Base-by-base conservation (phyloP, 2,888 invertebrate species). In the Polyommatus icarus region DNA sequence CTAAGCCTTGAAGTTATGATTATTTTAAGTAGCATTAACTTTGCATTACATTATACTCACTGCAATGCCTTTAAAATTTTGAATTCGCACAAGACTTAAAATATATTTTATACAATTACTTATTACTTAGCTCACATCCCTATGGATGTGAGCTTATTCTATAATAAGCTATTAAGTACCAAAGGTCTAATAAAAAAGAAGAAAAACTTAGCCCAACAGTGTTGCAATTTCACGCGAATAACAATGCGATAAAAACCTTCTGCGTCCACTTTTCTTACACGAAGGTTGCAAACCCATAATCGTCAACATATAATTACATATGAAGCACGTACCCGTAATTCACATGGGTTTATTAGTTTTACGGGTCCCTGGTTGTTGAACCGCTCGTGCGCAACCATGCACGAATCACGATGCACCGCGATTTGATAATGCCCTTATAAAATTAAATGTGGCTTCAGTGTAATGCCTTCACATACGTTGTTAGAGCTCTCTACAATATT, bases 291-390 rank as follows among this genome's bases (percentile, higher is more conserved):
- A 67, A 24, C 15, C 40, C 20, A 10, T 73, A 73, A 50, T 40
- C 40, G 20, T n/a, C 40, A 73, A 40, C 46, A 46, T 40, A 20
- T 73, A 46, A 61, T 73, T 29, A 75, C 71, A 50, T 76, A 76
- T 59, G 77, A 76, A 29, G 82, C 83, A 83, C 82, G 80, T 80
- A 79, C 82, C 83, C 82, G 84, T 84, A 83, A 80, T 82, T 85
- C 82, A 82, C 83, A 83, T 82, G 81, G 77, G 80, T 81, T 83
- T 82, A 80, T 85, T 84, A 86, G 89, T 91, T 92, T 91, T 88
- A 91, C 87, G 91, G 91, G 84, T 89, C 92, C 91, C 89, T 91
- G 90, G 82, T 88, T 88, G 85, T 85, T 15, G 86, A 82, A 54
- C 80, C 80, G 78, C 78, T 84, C 80, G 86, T 85, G 87, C 84